Base-by-base conservation (phyloP, 2,888 invertebrate genomes). In the Osedax fenrisi region DNA sequence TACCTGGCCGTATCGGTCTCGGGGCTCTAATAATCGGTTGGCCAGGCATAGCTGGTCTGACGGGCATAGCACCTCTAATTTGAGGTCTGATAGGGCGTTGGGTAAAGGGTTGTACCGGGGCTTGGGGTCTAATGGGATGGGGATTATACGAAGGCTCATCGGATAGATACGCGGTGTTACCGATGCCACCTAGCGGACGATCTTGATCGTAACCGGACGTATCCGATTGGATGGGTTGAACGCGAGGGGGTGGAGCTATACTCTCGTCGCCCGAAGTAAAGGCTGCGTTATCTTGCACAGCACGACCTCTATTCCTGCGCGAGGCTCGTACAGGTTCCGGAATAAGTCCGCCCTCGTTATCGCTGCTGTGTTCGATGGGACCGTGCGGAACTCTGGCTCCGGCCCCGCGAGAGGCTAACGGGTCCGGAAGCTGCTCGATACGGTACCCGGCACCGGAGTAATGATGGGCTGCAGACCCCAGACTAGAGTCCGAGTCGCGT, bases 371-470 rank as follows among this genome's bases (percentile, higher is more conserved):
- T 26, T 68, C 68, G 68, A 68, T 68, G 26, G 74, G 74, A 5
- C 71, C 25, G 2, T 17, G 22, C 21, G 27, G 66, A 27, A 27
- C 27, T 17, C 67, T n/a, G 22, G 22, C 26, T 17, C n/a, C 24
- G 41, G 41, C 17, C 2, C 61, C 22, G 3, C 67, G 67, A 2
- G 27, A 27, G 24, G 21, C 41, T 10, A 41, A 10, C 21, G 74
- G 74, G 26, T 74, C 74, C 17, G 74, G 74, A 41, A 74, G 26
- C 2, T 67, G 21, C 61, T 74, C 74, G 24, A 74, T 59, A n/a
- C 74, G 69, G 70, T 74, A 74, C 17, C n/a, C 69, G 23, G 26
- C 66, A 26, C 23, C 66, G 26, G 21, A 17, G 41, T 41, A 41
- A 17, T 17, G 41, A 10, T 41, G 41, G 3, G 68, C 70, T 17